Conservation (phyloP, 2,797 vertebrate species). For the Falco columbarius region DNA sequence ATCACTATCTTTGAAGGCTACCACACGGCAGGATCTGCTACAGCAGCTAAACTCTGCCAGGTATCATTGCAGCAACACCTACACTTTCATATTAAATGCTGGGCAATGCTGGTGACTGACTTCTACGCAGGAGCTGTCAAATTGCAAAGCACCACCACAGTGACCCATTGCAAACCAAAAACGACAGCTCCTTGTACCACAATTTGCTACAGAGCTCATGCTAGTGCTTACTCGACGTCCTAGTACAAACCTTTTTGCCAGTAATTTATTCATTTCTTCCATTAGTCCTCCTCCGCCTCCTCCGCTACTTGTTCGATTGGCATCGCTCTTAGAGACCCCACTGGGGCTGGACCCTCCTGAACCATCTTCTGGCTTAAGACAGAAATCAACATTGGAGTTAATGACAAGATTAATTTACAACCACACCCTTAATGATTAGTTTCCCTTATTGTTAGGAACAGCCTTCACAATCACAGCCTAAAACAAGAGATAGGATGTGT, state of each 20-base stretch:
- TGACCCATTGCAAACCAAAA: not conserved
- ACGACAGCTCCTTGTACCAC: not conserved
- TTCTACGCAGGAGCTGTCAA: not conserved
- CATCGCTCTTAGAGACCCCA: slow-evolving; percentile 90
- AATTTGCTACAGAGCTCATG: not conserved
- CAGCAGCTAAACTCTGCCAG: not conserved
- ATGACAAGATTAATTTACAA: not conserved
- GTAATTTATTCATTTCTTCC: slow-evolving; percentile 99
- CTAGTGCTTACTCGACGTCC: not conserved
- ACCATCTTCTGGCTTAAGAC: slow-evolving; percentile 90
- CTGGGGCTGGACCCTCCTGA: slow-evolving; percentile 87
- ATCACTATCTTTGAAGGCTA: not conserved
- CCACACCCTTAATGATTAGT: not conserved
- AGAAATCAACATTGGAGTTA: not conserved
- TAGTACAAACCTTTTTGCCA: slow-evolving; percentile 92
- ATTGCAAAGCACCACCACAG: not conserved
- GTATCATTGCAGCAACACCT: not conserved
- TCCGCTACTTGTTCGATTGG: slow-evolving; percentile 93
- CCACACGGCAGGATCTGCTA: not conserved
- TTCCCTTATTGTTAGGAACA: not conserved
- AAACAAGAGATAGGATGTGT: not conserved
- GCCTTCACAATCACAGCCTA: not conserved
- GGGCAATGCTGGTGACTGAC: not conserved
- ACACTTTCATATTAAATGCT: not conserved
- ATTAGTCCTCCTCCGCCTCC: slow-evolving; percentile 91